phyloP scores from a whole-genome alignment of 1,140 invertebrate genomes.

The Mylabris phalerata region DNA sequence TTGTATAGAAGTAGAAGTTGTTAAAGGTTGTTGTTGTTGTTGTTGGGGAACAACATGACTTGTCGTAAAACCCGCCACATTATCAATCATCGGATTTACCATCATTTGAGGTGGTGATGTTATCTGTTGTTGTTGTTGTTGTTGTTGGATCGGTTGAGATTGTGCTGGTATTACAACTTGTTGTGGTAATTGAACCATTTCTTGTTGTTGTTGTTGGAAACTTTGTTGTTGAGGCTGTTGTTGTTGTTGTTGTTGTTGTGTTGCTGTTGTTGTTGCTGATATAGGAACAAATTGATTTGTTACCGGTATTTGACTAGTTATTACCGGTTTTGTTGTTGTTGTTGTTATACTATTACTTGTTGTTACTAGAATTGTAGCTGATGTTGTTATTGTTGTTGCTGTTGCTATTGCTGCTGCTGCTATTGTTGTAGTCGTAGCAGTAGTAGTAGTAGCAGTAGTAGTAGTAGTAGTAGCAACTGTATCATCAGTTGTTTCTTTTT shows the following conservation, averaged over 20 bases:
- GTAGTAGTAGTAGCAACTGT: too few relatives aligned
- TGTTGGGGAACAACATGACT: not conserved
- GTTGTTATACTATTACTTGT: conserved; percentile 1
- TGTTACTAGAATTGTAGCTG: conserved; percentile 1
- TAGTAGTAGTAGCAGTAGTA: too few relatives aligned
- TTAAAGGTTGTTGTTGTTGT: conserved; percentile 6
- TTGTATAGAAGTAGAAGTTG: conserved; percentile 27
- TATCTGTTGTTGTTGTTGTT: not conserved
- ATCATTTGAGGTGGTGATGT: conserved; percentile 13
- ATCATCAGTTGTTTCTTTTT: conserved; percentile 29
- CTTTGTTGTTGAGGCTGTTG: not conserved
- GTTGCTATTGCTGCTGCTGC: not conserved
- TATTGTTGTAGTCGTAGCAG: not conserved
- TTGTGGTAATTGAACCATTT: not conserved
- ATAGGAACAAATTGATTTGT: not conserved
- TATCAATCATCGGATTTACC: conserved; percentile 4
- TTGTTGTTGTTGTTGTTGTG: too few relatives aligned
- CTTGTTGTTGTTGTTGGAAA: not conserved
- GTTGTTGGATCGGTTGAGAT: conserved; percentile 4
- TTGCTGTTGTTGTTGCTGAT: too few relatives aligned
- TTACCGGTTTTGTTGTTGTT: conserved; percentile 6
- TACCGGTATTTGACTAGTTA: not conserved
- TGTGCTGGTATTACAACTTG: conserved; percentile 4
- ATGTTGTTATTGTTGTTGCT: not conserved
- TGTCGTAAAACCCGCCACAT: not conserved